A percentile compares a stretch with the other conserved stretches of the same genome.
These are phyloP conservation scores for Haliclona indistincta DNA, from an alignment of 37 sponge, comb jelly and placozoan genomes.

Conservation along the genomic window DNA sequence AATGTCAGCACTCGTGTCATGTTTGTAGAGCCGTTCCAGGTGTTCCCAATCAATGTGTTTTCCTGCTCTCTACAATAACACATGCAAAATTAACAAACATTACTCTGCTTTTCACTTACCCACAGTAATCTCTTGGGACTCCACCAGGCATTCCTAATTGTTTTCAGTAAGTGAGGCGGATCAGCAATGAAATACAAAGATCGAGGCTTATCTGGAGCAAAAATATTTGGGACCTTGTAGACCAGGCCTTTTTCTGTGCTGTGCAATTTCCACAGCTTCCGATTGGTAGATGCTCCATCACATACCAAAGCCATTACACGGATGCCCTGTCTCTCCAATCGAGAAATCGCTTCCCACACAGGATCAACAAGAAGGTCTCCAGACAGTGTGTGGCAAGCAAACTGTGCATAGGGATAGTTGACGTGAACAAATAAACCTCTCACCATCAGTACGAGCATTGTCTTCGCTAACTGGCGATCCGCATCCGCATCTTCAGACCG, in stretches of 20 bases:
- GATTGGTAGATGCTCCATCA: slow-evolving; percentile 8
- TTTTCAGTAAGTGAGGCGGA: slow-evolving; percentile 6
- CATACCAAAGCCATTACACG: neutral
- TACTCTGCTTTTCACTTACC: neutral
- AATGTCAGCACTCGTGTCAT: neutral
- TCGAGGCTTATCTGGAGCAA: neutral
- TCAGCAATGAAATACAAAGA: slow-evolving; percentile 2
- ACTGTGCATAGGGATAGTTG: slow-evolving; percentile 17
- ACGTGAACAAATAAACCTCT: neutral
- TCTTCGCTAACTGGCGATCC: neutral
- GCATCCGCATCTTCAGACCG: neutral
- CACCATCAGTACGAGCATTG: slow-evolving; percentile 5
- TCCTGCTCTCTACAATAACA: neutral
- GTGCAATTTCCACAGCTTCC: slow-evolving; percentile 11
- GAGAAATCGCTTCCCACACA: slow-evolving; percentile 7
- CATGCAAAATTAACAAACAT: neutral
- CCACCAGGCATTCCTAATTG: slow-evolving; percentile 6
- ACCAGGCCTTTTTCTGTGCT: neutral
- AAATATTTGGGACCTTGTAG: slow-evolving; percentile 1
- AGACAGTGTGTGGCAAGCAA: neutral
- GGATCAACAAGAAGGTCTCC: slow-evolving; percentile 10
- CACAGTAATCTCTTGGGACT: neutral
- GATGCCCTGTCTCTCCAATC: slow-evolving; percentile 4
- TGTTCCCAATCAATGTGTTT: slow-evolving; percentile 6
- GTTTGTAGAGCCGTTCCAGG: neutral